phyloP scores from a whole-genome alignment of 2,113 vertebrate genomes.

The Onychostruthus taczanowskii region DNA sequence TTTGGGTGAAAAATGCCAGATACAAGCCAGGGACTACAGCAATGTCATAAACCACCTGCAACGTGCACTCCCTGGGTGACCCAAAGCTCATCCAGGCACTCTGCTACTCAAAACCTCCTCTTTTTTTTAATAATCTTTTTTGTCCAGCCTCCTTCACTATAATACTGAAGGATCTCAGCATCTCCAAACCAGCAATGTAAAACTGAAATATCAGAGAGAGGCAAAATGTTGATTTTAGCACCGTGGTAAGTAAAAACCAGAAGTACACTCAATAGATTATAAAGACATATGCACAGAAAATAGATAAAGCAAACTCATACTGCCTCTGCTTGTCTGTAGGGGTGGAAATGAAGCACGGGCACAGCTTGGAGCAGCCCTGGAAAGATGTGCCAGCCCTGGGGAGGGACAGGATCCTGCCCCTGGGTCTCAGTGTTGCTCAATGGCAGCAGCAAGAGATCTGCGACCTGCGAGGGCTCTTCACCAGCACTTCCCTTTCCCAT shows the following conservation, averaged over 20 bases:
- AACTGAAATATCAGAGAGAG: not conserved
- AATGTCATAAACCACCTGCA: not conserved
- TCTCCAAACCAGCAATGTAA: not conserved
- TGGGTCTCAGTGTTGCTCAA: not conserved
- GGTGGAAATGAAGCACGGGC: not conserved
- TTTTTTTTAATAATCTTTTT: not conserved
- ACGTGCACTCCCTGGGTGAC: rapidly evolving
- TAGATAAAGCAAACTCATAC: not conserved
- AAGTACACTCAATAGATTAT: not conserved
- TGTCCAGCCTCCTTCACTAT: not conserved
- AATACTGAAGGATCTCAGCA: not conserved
- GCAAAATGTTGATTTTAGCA: rapidly evolving
- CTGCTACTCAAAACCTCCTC: not conserved
- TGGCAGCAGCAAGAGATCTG: not conserved
- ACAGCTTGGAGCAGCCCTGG: not conserved
- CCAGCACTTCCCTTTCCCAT: not conserved
- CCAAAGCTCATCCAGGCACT: not conserved
- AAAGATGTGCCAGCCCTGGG: not conserved
- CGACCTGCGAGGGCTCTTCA: not conserved
- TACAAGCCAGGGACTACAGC: not conserved
- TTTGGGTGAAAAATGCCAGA: not conserved
- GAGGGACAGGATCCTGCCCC: not conserved
- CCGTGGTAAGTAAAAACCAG: not conserved
- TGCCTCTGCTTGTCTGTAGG: rapidly evolving
- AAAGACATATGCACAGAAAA: not conserved